A percentile compares a stretch with the other conserved stretches of the same genome.
These are phyloP conservation scores for Oreotrochilus melanogaster DNA, from an alignment of 2,113 vertebrate species.

Conservation along the genomic window DNA sequence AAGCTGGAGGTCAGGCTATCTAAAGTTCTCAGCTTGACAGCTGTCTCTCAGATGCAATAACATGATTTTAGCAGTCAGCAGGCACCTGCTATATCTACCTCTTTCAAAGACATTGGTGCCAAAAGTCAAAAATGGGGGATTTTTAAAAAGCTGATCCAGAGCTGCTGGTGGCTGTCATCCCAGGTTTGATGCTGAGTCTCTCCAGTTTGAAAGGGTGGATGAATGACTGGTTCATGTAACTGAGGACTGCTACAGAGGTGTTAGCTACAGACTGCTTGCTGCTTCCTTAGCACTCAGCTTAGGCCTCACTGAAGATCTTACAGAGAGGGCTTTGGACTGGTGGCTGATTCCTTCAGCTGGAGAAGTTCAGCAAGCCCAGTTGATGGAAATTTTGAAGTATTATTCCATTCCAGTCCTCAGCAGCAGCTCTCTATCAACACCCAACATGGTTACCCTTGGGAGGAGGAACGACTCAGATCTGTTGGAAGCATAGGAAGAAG, in stretches of 20 bases:
- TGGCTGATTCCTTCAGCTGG: neutral
- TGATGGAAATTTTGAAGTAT: neutral
- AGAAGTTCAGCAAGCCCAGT: neutral
- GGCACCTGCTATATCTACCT: neutral
- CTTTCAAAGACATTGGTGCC: neutral
- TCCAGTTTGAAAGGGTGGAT: neutral
- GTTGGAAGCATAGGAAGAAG: neutral
- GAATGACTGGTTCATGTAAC: constrained; percentile 6
- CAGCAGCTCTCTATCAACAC: neutral
- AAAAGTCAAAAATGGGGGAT: constrained; percentile 5
- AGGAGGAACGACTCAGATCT: neutral
- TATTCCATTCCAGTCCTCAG: neutral
- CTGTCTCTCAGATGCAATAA: constrained; percentile 13
- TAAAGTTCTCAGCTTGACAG: constrained; percentile 18
- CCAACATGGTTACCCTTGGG: neutral
- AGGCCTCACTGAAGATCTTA: neutral
- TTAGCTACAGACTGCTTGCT: neutral
- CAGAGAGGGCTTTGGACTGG: neutral
- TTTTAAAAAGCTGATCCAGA: constrained; percentile 5
- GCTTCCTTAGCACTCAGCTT: neutral
- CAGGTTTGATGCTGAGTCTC: neutral
- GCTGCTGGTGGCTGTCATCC: constrained; percentile 27
- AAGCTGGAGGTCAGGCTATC: neutral
- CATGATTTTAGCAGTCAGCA: constrained; percentile 2
- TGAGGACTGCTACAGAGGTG: neutral